phyloP scores from a whole-genome alignment of 2,113 vertebrate species.

The Benitochromis conjunctus region DNA sequence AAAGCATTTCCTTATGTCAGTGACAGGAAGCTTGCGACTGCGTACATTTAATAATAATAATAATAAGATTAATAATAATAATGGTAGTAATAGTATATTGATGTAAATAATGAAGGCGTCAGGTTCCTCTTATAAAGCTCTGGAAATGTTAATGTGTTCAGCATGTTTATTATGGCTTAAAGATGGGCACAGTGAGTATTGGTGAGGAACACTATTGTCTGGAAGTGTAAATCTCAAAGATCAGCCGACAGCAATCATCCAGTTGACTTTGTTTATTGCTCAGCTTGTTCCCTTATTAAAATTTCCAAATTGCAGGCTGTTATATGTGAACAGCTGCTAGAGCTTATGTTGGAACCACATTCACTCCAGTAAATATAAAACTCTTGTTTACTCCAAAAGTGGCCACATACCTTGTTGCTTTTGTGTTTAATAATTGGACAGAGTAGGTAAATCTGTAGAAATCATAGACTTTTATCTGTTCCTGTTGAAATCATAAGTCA shows the following conservation, averaged over 20 bases:
- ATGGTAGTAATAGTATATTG: not conserved
- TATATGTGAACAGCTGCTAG: not conserved
- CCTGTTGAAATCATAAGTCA: not conserved
- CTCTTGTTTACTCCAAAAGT: not conserved
- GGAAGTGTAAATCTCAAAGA: not conserved
- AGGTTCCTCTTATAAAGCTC: not conserved
- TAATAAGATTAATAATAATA: not conserved
- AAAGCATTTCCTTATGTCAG: not conserved
- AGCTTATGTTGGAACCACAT: not conserved
- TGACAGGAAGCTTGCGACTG: not conserved
- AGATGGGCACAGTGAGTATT: not conserved
- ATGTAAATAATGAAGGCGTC: not conserved
- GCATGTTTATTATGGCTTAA: not conserved
- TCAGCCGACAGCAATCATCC: not conserved
- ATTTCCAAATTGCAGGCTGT: slow-evolving; percentile 2
- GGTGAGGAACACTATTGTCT: not conserved
- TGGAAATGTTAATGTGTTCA: not conserved
- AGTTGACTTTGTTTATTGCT: slow-evolving; percentile 7
- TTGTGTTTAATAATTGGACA: not conserved
- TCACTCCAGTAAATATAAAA: not conserved
- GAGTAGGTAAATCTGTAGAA: not conserved
- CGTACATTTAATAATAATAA: not conserved
- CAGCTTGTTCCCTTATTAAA: not conserved
- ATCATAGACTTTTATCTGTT: not conserved
- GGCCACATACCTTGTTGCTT: not conserved